Evolutionary conservation across 2,888 invertebrate genomes (phyloP), one percentile per base, ranked within the genome.

Genomic region (Hydriomena furcata): DNA sequence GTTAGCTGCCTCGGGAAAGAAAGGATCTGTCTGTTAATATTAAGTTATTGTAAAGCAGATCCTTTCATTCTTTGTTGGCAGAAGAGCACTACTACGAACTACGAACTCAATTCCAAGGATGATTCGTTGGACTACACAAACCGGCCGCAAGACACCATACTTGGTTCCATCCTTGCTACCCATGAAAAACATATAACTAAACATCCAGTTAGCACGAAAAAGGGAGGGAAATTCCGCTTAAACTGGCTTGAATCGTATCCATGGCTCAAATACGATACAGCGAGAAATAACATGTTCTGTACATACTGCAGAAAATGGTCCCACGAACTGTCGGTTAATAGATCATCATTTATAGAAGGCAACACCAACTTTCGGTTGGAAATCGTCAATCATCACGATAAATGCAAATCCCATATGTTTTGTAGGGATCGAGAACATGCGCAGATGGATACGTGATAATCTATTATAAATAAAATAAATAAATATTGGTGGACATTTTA

Each of bases 331-430:
- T 93, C 94, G 7, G 93, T 94, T 54, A 94, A 94, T 66, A 91
- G 94, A 49, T 95, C 95, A n/a, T 94, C 94, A 0, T 95, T 95
- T 66, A 94, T 94, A n/a, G 93, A 94, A 66, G 95, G 95, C 48
- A 95, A 94, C 68, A 92, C 93, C 35, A 95, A 95, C 79, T 95
- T 95, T 81, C 91, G 95, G 42, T 85, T 95, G 54, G 95, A 95
- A 84, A 95, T 95, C 66, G 93, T 95, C 35, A 95, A 95, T 76
- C 95, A 95, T 78, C 95, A 95, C 71, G 94, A 95, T 75, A 95
- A 94, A 74, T 94, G 94, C 76, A 95, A 95, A 78, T 94, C 94
- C 23, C 95, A 95, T 76, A 92, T 93, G 63, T 79, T 94, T 66
- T 95, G 95, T 74, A 81, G 79, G 35, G 91, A 91, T 51, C 79